These are phyloP conservation scores for Cataglyphis rosenhaueri DNA, from an alignment of 2,888 invertebrate species.

Conservation along the genomic window DNA sequence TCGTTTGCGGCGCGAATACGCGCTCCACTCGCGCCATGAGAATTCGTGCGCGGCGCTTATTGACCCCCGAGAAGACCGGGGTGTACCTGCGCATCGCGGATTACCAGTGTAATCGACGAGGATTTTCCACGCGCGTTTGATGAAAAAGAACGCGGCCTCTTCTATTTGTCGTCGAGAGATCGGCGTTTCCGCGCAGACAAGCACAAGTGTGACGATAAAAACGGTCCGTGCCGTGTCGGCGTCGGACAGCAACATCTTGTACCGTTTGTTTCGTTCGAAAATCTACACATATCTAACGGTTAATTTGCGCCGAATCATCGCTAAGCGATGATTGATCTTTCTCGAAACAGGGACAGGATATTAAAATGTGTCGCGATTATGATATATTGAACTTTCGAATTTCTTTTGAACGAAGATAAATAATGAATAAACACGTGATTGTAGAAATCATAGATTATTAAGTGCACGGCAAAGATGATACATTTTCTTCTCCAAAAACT, in stretches of 20 bases:
- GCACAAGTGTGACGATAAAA: slow-evolving; percentile 1
- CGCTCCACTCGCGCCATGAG: not conserved
- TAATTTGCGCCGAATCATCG: not conserved
- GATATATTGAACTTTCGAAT: not conserved
- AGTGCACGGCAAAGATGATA: not conserved
- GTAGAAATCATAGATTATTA: not conserved
- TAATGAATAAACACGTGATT: not conserved
- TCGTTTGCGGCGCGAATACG: slow-evolving; percentile 46
- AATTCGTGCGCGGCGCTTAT: slow-evolving; percentile 51
- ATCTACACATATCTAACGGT: not conserved
- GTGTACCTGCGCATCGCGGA: slow-evolving; percentile 11
- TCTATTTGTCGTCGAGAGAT: not conserved
- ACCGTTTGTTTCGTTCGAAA: not conserved
- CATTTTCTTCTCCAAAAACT: not conserved
- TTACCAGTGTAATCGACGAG: slow-evolving; percentile 35
- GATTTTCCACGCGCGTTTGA: not conserved
- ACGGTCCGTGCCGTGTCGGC: not conserved
- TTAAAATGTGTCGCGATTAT: not conserved
- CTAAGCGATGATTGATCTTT: not conserved
- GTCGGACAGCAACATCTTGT: not conserved
- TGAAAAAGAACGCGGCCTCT: slow-evolving; percentile 16
- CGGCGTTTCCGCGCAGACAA: not conserved
- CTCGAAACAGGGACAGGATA: not conserved
- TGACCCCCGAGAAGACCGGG: not conserved
- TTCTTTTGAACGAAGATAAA: not conserved